Conservation (phyloP, 2,888 invertebrate genomes). For the Macrosiphum euphorbiae region DNA sequence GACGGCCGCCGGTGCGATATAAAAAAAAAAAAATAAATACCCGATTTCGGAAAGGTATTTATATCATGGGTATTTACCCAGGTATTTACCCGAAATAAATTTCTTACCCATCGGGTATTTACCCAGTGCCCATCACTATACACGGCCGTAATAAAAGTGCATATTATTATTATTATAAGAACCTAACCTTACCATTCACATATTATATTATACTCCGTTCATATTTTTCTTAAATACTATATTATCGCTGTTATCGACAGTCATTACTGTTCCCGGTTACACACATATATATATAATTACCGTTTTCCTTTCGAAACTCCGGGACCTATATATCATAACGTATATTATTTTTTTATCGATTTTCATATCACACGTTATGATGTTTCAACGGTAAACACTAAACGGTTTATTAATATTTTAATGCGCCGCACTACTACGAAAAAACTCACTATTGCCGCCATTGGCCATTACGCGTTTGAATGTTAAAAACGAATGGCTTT, state of each 20-base stretch:
- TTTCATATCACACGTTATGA: not conserved
- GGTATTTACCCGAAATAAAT: too few relatives aligned
- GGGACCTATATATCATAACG: not conserved
- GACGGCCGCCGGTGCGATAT: too few relatives aligned
- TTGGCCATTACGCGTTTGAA: not conserved
- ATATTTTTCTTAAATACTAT: not conserved
- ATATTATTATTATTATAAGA: not conserved
- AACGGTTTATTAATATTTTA: not conserved
- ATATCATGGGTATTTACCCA: not conserved
- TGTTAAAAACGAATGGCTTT: not conserved
- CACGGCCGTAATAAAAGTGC: not conserved
- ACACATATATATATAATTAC: constrained; percentile 1
- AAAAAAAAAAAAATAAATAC: not conserved
- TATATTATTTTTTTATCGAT: constrained; percentile 1
- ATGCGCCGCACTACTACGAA: not conserved
- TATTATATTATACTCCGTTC: not conserved
- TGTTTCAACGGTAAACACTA: not conserved
- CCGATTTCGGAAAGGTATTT: constrained; percentile 1
- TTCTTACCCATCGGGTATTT: too few relatives aligned
- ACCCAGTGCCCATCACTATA: not conserved
- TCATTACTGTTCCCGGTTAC: not conserved
- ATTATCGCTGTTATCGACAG: not conserved
- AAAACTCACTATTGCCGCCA: not conserved
- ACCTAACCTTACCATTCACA: not conserved
- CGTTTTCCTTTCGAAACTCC: not conserved